Percentiles rank a stretch among this genome's conserved stretches.
Evolutionary conservation across 2,888 invertebrate genomes (phyloP).

Genomic region (Diloba caeruleocephala): DNA sequence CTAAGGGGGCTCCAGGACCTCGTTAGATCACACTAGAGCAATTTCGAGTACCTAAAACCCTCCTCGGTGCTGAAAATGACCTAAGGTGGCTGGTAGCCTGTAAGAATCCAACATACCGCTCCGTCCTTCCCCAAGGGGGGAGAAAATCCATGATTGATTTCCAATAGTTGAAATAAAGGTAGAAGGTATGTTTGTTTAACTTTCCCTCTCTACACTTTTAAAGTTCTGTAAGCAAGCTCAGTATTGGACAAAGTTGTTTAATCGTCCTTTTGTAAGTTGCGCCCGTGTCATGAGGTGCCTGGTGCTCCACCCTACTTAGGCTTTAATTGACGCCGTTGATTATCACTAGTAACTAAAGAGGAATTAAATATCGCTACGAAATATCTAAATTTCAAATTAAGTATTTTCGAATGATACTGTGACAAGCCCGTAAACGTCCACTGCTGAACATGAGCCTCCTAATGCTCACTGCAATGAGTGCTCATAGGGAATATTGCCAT

Average conservation of each 20-base stretch:
- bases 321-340: constrained; percentile 71
- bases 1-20: too few relatives aligned
- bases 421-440: not conserved
- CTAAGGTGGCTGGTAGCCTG: too few relatives aligned
- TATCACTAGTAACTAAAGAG: constrained; percentile 55
- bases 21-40: too few relatives aligned
- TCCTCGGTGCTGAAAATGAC: too few relatives aligned
- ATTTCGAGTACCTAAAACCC: too few relatives aligned
- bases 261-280: constrained; percentile 71
- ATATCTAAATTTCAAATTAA: constrained; percentile 32
- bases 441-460: too few relatives aligned
- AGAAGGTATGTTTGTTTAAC: not conserved
- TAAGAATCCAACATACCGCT: too few relatives aligned
- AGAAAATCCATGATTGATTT: too few relatives aligned
- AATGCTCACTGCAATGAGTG: too few relatives aligned
- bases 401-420: not conserved
- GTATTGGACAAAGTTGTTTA: constrained; percentile 71
- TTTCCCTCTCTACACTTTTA: constrained; percentile 21
- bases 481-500: too few relatives aligned
- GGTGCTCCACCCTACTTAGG: constrained; percentile 64
- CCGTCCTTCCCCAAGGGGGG: too few relatives aligned
- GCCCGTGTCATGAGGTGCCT: constrained; percentile 69
- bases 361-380: constrained; percentile 31
- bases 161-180: too few relatives aligned
- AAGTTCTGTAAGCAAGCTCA: constrained; percentile 34